Evolutionary conservation across 2,797 vertebrate genomes (phyloP).

Genomic region (Harpagifer antarcticus): DNA sequence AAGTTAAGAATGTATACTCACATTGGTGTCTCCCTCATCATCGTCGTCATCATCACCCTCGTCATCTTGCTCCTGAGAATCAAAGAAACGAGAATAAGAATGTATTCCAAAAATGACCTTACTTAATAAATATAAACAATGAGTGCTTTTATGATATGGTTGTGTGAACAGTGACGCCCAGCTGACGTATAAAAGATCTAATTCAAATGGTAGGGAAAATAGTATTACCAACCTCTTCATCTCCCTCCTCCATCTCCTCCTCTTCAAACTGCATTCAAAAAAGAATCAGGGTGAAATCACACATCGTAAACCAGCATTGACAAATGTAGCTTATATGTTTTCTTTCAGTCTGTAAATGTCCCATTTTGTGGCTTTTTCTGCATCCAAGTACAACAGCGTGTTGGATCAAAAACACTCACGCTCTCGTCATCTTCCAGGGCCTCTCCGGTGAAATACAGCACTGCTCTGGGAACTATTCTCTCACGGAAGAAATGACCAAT

Average conservation of each 20-base stretch:
- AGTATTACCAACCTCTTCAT: slow-evolving; percentile 91
- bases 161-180: not conserved
- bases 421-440: slow-evolving; percentile 97
- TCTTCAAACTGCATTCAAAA: slow-evolving; percentile 93
- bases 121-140: not conserved
- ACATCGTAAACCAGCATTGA: not conserved
- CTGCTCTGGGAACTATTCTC: slow-evolving; percentile 95
- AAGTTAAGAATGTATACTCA: slow-evolving; percentile 66
- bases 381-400: not conserved
- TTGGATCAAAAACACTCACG: slow-evolving; percentile 78
- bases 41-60: slow-evolving; percentile 93
- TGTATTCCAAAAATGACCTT: not conserved
- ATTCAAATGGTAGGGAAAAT: not conserved
- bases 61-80: slow-evolving; percentile 88
- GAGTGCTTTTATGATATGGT: not conserved
- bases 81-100: slow-evolving; percentile 16
- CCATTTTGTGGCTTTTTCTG: slow-evolving; percentile 9
- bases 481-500: slow-evolving; percentile 98
- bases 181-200: slow-evolving; percentile 3
- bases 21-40: slow-evolving; percentile 92
- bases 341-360: slow-evolving; percentile 6
- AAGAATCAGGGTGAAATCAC: not conserved
- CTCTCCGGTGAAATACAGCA: slow-evolving; percentile 98
- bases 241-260: slow-evolving; percentile 93
- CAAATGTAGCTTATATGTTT: not conserved